Conservation (phyloP, 2,888 invertebrate species). For the Himalopsyche japonica region DNA sequence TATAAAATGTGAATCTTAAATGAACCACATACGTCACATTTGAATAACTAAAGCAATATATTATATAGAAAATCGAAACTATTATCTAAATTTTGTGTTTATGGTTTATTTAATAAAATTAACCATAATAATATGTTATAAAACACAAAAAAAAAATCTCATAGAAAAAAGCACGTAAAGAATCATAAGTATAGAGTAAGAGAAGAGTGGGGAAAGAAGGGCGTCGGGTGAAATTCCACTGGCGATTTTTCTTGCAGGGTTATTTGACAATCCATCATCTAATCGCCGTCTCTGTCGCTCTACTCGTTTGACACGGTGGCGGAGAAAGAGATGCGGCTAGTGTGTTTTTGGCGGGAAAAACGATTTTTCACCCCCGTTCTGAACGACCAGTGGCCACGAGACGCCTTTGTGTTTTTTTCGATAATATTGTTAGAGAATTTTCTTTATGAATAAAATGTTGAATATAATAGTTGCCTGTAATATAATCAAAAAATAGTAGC, state of each 20-base stretch:
- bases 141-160: neutral
- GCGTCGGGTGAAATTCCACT: neutral
- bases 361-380: constrained; percentile 33
- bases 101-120: neutral
- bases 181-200: neutral
- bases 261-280: constrained; percentile 24
- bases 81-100: neutral
- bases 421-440: no score
- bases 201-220: neutral
- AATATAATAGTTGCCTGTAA: no score
- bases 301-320: neutral
- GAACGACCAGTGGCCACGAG: neutral
- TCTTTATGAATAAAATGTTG: no score
- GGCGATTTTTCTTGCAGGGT: constrained; percentile 23
- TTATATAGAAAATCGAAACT: no score
- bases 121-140: neutral
- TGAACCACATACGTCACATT: no score
- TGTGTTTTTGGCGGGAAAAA: constrained; percentile 32
- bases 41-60: no score
- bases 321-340: neutral
- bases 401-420: no score
- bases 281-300: neutral
- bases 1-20: no score
- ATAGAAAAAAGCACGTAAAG: neutral
- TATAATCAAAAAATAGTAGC: no score